Conservation (phyloP, 2,113 vertebrate species). For the Turnix velox region DNA sequence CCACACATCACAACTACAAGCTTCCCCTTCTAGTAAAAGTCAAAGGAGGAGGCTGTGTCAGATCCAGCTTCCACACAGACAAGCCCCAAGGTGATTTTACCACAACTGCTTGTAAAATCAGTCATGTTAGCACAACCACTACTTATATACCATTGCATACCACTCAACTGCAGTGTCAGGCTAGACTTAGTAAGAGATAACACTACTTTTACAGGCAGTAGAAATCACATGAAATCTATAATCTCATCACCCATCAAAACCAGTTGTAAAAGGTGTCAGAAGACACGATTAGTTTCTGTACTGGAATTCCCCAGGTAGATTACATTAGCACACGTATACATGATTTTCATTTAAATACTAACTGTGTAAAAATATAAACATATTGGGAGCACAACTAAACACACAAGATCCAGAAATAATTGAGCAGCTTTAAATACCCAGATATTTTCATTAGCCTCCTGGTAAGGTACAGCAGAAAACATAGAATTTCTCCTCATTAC, state of each 20-base stretch:
- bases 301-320: background rate
- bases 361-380: background rate
- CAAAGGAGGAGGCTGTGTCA: background rate
- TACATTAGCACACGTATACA: background rate
- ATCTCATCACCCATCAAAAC: background rate
- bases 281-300: constrained; percentile 9
- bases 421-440: background rate
- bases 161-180: background rate
- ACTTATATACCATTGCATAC: too few species aligned
- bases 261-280: background rate
- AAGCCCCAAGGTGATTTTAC: background rate
- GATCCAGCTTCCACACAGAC: background rate
- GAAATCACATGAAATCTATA: background rate
- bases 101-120: background rate
- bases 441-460: background rate
- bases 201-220: background rate
- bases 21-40: background rate
- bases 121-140: background rate
- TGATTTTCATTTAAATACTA: background rate
- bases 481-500: background rate
- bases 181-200: background rate
- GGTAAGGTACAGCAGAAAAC: background rate
- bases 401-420: background rate
- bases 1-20: background rate
- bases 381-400: background rate